phyloP scores from a whole-genome alignment of 2,888 invertebrate species.

The Dynastes grantii region DNA sequence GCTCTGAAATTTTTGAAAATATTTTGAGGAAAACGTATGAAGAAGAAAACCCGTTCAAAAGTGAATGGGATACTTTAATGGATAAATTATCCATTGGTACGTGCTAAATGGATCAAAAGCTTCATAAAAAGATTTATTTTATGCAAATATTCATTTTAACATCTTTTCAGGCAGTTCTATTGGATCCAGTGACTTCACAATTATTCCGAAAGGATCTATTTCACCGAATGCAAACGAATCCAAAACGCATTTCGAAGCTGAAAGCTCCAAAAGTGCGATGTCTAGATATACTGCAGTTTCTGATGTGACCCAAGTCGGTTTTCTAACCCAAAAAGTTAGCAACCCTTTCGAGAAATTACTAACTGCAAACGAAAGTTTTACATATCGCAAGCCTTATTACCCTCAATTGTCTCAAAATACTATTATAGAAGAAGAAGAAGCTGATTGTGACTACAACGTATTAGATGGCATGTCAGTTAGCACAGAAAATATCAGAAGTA shows the following conservation, averaged over 20 bases:
- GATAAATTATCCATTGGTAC: slow-evolving; percentile 16
- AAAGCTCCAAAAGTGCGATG: slow-evolving; percentile 17
- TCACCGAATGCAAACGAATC: background rate
- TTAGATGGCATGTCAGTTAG: slow-evolving; percentile 35
- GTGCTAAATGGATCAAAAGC: background rate
- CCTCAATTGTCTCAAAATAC: slow-evolving; percentile 35
- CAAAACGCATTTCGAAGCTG: slow-evolving; percentile 5
- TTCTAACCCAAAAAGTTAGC: slow-evolving; percentile 10
- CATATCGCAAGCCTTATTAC: slow-evolving; percentile 25
- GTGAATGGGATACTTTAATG: background rate
- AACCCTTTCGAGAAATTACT: slow-evolving; percentile 41
- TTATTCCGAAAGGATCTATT: slow-evolving; percentile 12
- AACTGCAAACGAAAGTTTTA: slow-evolving; percentile 42
- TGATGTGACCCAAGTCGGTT: slow-evolving; percentile 19
- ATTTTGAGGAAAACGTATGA: slow-evolving; percentile 63
- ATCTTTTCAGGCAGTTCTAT: background rate
- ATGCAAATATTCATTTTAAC: no score
- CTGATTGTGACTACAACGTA: slow-evolving; percentile 30
- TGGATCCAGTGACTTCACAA: slow-evolving; percentile 16
- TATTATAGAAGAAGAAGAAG: slow-evolving; percentile 42
- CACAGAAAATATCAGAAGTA: background rate
- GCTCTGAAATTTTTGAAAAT: slow-evolving; percentile 64
- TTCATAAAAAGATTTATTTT: no score
- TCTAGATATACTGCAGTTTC: slow-evolving; percentile 6
- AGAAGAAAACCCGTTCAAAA: slow-evolving; percentile 62